Evolutionary conservation across 1,140 invertebrate genomes (phyloP), one percentile per base, ranked within the genome.

Genomic region (Drosophila sp.): DNA sequence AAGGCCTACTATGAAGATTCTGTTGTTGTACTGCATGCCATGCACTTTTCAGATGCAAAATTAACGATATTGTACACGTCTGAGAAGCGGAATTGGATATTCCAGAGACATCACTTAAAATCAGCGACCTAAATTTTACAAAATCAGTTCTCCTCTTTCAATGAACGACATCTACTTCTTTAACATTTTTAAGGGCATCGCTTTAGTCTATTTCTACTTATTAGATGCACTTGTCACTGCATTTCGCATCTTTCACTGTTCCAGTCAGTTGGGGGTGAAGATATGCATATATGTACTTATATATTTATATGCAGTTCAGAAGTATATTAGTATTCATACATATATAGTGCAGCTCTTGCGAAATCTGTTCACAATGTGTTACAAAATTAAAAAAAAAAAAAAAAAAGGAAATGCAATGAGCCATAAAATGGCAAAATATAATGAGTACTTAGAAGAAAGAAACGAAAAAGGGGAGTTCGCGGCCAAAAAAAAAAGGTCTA

Each of bases 311-410:
- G 10, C 35, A 38, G 35, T 38, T 7, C 44, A 50, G 10, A 38
- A 4, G 7, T 50, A 25, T 47, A 7, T 44, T 27, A 27, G 8
- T 27, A 7, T 50, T 7, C 23, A 50, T 74, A 17, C 17, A 17
- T 17, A 17, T 17, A 77, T 30, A 32, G 27, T 58, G 56, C 72
- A 71, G 55, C 83, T 79, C 64, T 50, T 67, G 65, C 76, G 76
- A 87, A 87, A 87, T 87, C 76, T 89, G 83, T 69, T 67, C 80
- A 87, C 83, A 87, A 87, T 86, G 79, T 86, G 83, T 76, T 82
- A 76, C 83, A 83, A 76, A 82, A 66, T 69, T 64, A 50, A 58
- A 57, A 50, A 54, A 56, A 63, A n/a, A 6, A 6, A 41, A 7
- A 73, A 38, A 60, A 65, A 56, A 76, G 60, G 47, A 38, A 38